phyloP scores from a whole-genome alignment of 2,113 vertebrate species.

The Phalacrocorax aristotelis region DNA sequence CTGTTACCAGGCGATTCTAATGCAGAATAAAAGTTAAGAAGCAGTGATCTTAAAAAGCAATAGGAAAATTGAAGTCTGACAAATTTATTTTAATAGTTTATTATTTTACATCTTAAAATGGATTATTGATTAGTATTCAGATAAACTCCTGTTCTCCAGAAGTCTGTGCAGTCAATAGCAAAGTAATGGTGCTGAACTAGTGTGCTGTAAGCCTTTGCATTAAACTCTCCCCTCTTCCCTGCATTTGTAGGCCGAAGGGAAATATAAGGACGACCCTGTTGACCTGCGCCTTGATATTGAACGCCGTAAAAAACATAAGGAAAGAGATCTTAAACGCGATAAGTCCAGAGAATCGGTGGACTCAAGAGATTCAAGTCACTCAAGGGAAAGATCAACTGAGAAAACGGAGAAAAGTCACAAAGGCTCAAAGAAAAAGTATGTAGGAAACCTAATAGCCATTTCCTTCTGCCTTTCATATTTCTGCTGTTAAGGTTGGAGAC shows the following conservation, averaged over 20 bases:
- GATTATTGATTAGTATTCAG: not conserved
- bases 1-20: not conserved
- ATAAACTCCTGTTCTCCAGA: not conserved
- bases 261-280: constrained; percentile 86
- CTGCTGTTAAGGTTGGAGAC: not conserved
- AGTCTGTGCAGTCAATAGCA: constrained; percentile 46
- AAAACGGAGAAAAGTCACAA: constrained; percentile 86
- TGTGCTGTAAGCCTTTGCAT: not conserved
- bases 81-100: not conserved
- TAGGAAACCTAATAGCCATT: constrained; percentile 40
- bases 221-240: constrained; percentile 58
- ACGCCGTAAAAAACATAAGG: constrained; percentile 93
- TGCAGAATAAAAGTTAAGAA: not conserved
- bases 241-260: constrained; percentile 81
- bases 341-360: constrained; percentile 80
- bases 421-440: constrained; percentile 88
- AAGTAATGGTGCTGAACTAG: constrained; percentile 32
- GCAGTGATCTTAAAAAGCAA: not conserved
- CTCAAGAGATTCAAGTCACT: constrained; percentile 84
- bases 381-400: constrained; percentile 84
- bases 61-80: not conserved
- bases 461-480: not conserved
- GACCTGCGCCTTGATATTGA: constrained; percentile 97
- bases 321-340: constrained; percentile 85
- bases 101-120: not conserved